A percentile compares a stretch with the other conserved stretches of the same genome.
phyloP scores from a whole-genome alignment of 1,140 invertebrate genomes.

The Zaprionus africanus region DNA sequence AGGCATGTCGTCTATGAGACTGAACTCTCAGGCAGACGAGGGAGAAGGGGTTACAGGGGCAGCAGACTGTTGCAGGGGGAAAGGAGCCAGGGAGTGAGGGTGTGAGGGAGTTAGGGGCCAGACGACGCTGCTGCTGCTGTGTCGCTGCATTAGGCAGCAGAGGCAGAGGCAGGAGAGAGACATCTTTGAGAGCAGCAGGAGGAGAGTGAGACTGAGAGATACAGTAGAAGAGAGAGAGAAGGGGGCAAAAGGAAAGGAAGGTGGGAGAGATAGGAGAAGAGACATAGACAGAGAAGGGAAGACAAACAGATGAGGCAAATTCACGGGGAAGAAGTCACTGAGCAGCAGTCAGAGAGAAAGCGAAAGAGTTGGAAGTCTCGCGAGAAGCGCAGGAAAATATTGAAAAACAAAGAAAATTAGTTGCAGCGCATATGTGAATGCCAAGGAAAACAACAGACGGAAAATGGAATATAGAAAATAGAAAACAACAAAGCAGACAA shows the following conservation, averaged over 20 bases:
- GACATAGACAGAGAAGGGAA: background rate
- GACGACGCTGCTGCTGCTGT: slow-evolving; percentile 34
- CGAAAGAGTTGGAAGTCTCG: background rate
- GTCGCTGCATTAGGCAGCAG: slow-evolving; percentile 46
- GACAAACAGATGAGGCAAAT: too few species aligned
- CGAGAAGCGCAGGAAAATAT: slow-evolving; percentile 57
- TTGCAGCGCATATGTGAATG: slow-evolving; percentile 43
- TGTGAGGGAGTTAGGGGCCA: slow-evolving; percentile 7
- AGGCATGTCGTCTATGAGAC: slow-evolving; percentile 59
- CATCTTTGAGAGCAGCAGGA: slow-evolving; percentile 14
- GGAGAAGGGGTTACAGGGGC: slow-evolving; percentile 5
- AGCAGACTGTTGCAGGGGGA: slow-evolving; percentile 14
- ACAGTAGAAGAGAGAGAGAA: background rate
- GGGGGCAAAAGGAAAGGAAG: background rate
- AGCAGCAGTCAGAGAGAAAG: slow-evolving; percentile 15
- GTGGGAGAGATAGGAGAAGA: slow-evolving; percentile 6
- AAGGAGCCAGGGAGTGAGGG: background rate
- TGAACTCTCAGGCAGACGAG: slow-evolving; percentile 3
- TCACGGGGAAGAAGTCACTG: too few species aligned
- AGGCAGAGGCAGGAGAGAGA: slow-evolving; percentile 5
- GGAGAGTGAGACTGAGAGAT: slow-evolving; percentile 9
- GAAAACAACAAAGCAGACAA: background rate
- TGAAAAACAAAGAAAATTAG: slow-evolving; percentile 82
- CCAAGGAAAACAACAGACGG: slow-evolving; percentile 1
- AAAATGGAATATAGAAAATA: background rate